Base-by-base conservation (phyloP, 2,113 vertebrate species). In the Apteryx mantelli region DNA sequence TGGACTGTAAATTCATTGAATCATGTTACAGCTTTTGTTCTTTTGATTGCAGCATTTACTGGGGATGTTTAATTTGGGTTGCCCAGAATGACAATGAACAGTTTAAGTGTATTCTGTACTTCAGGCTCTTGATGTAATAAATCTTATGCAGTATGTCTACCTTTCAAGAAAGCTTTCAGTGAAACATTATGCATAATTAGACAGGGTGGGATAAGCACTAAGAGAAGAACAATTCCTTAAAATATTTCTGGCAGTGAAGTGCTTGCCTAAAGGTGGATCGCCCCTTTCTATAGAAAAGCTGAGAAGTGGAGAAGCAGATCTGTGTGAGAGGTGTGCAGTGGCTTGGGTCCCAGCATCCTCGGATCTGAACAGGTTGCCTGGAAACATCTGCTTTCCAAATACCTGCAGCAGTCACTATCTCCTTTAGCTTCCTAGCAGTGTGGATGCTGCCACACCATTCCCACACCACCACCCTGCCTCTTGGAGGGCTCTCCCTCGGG, bases 121-220 rank as follows among this genome's bases (percentile, higher is more conserved):
- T 97, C 83, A 91, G 55, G 79, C 85, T 90, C 70, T 78, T 86
- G 85, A 40, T 2, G 30, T 64, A 97, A 93, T 46, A 55, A 25
- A 73, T 75, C 95, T 93, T 91, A 79, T 6, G 22, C 71, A 4
- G 2, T 16, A 24, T 20, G 52, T 86, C 95, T 95, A 91, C 94
- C 88, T 96, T 95, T 89, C 70, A 90, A 97, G 95, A 92, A 97
- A 97, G 95, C 94, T 97, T 96, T 82, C 92, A 94, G 91, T 83
- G 93, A 95, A 95, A 94, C 36, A 86, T 69, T 95, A 95, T 80
- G 83, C 91, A 94, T 97, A 97, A 97, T 97, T 97, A 97, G 94
- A 94, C 96, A 97, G 95, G 63, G 89, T 83, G 83, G 85, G 84
- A 96, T 94, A 91, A 55, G 85, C 68, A 63, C 73, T 89, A 46